These are phyloP conservation scores for Geopemphigus sp. DNA, from an alignment of 1,140 invertebrate species.

Conservation along the genomic window DNA sequence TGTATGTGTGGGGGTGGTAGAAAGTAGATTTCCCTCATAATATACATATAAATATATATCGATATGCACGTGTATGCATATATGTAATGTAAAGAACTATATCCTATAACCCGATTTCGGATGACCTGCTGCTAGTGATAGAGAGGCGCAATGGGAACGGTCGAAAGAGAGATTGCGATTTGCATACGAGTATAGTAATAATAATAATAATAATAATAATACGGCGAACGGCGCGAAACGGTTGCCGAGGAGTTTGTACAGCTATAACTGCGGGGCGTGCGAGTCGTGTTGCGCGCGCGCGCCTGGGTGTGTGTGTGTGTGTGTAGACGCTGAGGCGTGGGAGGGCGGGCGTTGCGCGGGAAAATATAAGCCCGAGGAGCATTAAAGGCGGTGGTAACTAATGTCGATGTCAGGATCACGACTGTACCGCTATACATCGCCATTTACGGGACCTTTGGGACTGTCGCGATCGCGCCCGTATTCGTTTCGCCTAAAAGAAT, in stretches of 20 bases:
- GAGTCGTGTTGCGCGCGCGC: no score
- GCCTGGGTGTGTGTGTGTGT: no score
- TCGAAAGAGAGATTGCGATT: conserved; percentile 23
- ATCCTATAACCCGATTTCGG: conserved; percentile 34
- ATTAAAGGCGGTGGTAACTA: conserved; percentile 46
- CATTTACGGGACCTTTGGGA: conserved; percentile 49
- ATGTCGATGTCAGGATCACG: conserved; percentile 47
- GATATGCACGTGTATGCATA: no score
- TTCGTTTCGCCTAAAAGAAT: conserved; percentile 45
- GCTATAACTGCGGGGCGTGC: not conserved
- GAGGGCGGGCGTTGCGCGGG: not conserved
- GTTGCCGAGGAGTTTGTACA: conserved; percentile 20
- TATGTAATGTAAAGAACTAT: conserved; percentile 2
- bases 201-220: no score
- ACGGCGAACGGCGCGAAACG: not conserved
- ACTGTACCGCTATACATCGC: conserved; percentile 42
- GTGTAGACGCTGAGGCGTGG: not conserved
- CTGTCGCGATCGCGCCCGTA: conserved; percentile 30
- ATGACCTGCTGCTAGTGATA: conserved; percentile 4
- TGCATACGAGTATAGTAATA: conserved; percentile 30
- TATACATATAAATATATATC: no score
- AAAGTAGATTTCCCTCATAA: not conserved
- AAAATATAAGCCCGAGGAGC: conserved; percentile 43
- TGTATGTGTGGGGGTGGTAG: not conserved
- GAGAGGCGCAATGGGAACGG: no score